Evolutionary conservation across 53 echinoderm and acorn worm species (phyloP).

Genomic region (Crossaster papposus): DNA sequence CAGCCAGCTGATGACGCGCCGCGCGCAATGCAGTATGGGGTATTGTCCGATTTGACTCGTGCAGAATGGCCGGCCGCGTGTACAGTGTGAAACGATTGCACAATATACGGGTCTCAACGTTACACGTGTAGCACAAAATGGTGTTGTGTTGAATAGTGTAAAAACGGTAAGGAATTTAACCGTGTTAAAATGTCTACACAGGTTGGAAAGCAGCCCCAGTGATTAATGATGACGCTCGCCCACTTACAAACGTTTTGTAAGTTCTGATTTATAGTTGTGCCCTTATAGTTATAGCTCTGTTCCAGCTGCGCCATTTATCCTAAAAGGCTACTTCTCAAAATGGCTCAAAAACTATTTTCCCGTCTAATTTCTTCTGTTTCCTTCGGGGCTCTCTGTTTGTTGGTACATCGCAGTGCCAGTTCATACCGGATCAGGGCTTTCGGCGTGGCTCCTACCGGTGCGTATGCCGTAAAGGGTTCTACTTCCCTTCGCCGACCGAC

Average conservation of each 20-base stretch:
- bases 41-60: too few relatives aligned
- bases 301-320: neutral
- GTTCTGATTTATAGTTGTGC: neutral
- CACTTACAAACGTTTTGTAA: neutral
- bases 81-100: too few relatives aligned
- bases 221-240: too few relatives aligned
- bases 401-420: constrained; percentile 79
- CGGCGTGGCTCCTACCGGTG: constrained; percentile 92
- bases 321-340: neutral
- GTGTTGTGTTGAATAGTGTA: too few relatives aligned
- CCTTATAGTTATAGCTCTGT: neutral
- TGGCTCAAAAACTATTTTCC: neutral
- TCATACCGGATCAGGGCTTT: constrained; percentile 79
- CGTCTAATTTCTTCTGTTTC: neutral
- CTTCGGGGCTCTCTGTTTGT: neutral
- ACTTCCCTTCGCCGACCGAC: constrained; percentile 71
- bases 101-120: too few relatives aligned
- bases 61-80: too few relatives aligned
- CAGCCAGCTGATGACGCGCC: too few relatives aligned
- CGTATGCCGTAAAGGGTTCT: constrained; percentile 86
- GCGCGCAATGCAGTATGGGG: too few relatives aligned
- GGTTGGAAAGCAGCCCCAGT: too few relatives aligned
- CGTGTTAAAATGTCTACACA: too few relatives aligned
- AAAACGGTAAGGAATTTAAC: too few relatives aligned
- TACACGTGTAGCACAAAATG: too few relatives aligned